Base-by-base conservation (phyloP, 1,140 invertebrate species). In the Cataglyphis hispanica region DNA sequence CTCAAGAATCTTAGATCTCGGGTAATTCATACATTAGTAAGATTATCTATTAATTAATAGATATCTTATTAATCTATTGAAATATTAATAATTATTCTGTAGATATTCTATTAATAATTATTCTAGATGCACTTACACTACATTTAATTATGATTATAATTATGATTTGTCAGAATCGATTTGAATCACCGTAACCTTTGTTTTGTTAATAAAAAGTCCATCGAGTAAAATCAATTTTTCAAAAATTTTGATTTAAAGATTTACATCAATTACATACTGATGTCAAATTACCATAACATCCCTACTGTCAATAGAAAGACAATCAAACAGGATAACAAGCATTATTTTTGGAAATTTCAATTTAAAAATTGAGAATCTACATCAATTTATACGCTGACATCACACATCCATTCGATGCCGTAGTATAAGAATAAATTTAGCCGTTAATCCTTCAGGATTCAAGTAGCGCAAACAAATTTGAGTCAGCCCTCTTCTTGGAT, bases 391-490 rank as follows among this genome's bases (percentile, higher is more conserved):
- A 58, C 7, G 46, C 19, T 43, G 11, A 70, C 50, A 25, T 60
- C 34, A 40, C 34, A 56, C 13, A n/a, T 72, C 7, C 3, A 27
- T 60, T 60, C 22, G 7, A 60, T 40, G 19, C 5, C 40, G 27
- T 19, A 40, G 37, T 19, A 31, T 34, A 31, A 46, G 37, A 83
- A 83, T 37, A 72, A 56, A 10, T 83, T 34, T 22, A 40, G 56
- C 13, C 40, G 13, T 83, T 74, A 53, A 83, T 60, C n/a, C 53
- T 53, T 46, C 53, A 13, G 37, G 19, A 50, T 13, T 81, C 10
- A 58, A 83, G 37, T 60, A 61, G 53, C n/a, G 53, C 53, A 74
- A 83, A 46, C 37, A 83, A 85, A 64, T 69, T 60, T 53, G 40
- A 25, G 22, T 25, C 34, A 46, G 22, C 64, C 27, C 31, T 67